Evolutionary conservation across 37 sponge, comb jelly and placozoan genomes (phyloP), one percentile per base, ranked within the genome.

Genomic region (Cladorhizidae sp.): DNA sequence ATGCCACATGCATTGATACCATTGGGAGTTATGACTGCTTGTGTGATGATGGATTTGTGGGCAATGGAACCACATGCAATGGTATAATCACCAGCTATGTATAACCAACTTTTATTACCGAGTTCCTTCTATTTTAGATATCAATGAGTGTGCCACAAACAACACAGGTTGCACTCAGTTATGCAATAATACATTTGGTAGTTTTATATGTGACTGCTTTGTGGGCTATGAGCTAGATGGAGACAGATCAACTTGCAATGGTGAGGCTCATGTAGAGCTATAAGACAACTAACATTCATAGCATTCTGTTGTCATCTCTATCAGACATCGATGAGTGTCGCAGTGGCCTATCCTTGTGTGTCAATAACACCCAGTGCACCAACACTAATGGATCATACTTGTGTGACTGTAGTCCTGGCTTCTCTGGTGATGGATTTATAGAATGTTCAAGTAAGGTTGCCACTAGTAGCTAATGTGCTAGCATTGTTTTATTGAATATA

Each of bases 361-460:
- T 28, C 2, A 3, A 7, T 69, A 64, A 77, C 45, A 50, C 61
- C 17, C 38, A 29, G 6, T 88, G 88, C 77, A 64, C 28, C 54
- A 88, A 88, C 40, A 83, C 83, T 49, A 70, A 64, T 72, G 88
- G 88, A 23, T 65, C 72, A 63, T 82, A 72, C 64, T 7, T 49
- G 3, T 88, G 88, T 42, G 73, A 64, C 29, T 88, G 88, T 78
- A 38, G 51, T 71, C 28, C 73, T 45, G 88, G 83, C 18, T 88
- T 70, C 36, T 38, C 42, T 32, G 72, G 77, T 71, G 72, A 74
- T 70, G 73, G 72, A 33, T 35, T 40, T 49, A 25, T 20, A 49
- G 52, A 42, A 41, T 83, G 84, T 50, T 67, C 54, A 22, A 55
- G 84, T 83, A 67, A 78, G 79, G 18, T 3, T 6, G 25, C 1